These are phyloP conservation scores for Thalassophryne amazonica DNA, from an alignment of 2,797 vertebrate genomes.

Conservation along the genomic window DNA sequence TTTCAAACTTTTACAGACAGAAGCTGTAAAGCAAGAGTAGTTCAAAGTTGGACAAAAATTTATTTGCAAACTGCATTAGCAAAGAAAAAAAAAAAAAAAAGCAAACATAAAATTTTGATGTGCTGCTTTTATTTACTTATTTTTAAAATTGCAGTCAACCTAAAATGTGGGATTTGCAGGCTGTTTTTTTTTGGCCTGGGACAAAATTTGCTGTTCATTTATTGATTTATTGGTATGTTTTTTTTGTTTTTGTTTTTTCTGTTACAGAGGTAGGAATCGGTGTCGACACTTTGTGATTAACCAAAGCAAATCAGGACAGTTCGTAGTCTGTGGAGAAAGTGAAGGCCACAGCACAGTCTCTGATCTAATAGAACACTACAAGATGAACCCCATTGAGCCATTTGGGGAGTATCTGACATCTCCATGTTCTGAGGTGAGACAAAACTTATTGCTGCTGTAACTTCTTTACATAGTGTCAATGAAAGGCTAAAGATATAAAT, in stretches of 20 bases:
- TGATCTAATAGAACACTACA: conserved; percentile 80
- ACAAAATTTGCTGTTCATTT: too few species aligned
- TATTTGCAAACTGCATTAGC: too few species aligned
- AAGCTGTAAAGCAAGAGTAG: too few species aligned
- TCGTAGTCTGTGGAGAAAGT: conserved; percentile 79
- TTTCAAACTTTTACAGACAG: too few species aligned
- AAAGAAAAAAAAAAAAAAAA: too few species aligned
- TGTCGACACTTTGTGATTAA: conserved; percentile 88
- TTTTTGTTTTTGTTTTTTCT: conserved; percentile 2
- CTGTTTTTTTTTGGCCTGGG: too few species aligned
- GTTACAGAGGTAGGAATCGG: conserved; percentile 80
- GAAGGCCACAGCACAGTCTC: conserved; percentile 70
- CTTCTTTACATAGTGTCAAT: not conserved
- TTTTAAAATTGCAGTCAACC: too few species aligned
- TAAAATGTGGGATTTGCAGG: too few species aligned
- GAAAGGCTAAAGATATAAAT: not conserved
- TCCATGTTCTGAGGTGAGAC: conserved; percentile 76
- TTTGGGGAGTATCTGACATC: conserved; percentile 84
- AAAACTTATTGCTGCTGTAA: not conserved
- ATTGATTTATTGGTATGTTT: too few species aligned
- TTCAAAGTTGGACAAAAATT: too few species aligned
- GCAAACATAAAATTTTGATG: too few species aligned
- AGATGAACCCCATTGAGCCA: conserved; percentile 76
- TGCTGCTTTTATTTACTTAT: too few species aligned
- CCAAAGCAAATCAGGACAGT: conserved; percentile 73